Evolutionary conservation across 1,140 invertebrate species (phyloP), one percentile per base, ranked within the genome.

Genomic region (Bombus sylvicola): DNA sequence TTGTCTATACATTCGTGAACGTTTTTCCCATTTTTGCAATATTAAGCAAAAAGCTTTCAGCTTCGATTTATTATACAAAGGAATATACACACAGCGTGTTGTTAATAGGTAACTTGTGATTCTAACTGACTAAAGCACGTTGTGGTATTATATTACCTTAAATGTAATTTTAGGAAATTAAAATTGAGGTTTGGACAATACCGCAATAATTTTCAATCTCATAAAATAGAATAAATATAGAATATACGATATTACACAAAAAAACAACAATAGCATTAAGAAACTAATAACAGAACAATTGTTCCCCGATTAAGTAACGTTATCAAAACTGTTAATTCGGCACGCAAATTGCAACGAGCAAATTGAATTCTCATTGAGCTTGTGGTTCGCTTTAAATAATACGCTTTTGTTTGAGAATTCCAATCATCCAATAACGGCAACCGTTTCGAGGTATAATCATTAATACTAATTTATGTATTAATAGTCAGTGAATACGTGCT

Each of bases 381-480:
- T 47, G 34, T n/a, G 47, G 53, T 31, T 69, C 74, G 59, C 12
- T 83, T 68, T 53, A 69, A 77, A 68, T 83, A 77, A 77, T 77
- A 68, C 53, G 74, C 81, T 69, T 76, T 83, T 69, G 37, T 83
- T 4, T n/a, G n/a, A 22, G 5, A 13, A 66, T 57, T 13, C 9
- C n/a, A 37, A 78, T 78, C 75, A 69, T 77, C 34, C 62, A 57
- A 57, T 78, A 78, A 28, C 64, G 22, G 12, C 43, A 10, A 69
- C 9, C 73, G n/a, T 68, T 64, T 53, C 34, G 25, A 34, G 12
- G 12, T 37, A 68, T n/a, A 57, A 57, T 83, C 43, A 64, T 83
- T 78, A 78, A 77, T 83, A 83, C 68, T 83, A 37, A 77, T 83
- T 83, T 77, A 53, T n/a, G 41, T 57, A 68, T 83, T 57, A 69